Evolutionary conservation across 2,113 vertebrate species (phyloP), one percentile per base, ranked within the genome.

Genomic region (Oxyura jamaicensis): DNA sequence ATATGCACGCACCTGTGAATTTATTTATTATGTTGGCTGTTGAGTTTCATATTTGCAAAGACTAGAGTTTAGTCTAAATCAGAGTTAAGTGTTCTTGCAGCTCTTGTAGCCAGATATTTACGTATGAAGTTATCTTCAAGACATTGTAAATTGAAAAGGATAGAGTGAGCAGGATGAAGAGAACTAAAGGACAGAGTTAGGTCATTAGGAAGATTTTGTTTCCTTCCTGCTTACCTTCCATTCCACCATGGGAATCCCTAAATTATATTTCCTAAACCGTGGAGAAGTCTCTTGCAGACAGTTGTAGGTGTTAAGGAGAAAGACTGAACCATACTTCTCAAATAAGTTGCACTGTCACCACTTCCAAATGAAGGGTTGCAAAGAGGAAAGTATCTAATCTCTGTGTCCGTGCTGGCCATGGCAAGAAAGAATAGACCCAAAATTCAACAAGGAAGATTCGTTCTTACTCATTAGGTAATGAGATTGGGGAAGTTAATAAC

Each of bases 21-120:
- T 76, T 75, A 55, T 75, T 86, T 88, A 82, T 81, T 93, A n/a
- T 92, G 87, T 90, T 86, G 69, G 29, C 35, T 65, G 22, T 35
- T 58, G 67, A 63, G 21, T 71, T 75, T 63, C 50, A 44, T 89
- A 84, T 84, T 93, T 68, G 29, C 15, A 86, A 87, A 82, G 11
- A 25, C 41, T 84, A 33, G 0, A 3, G 25, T 79, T 79, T 60
- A 58, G 48, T 86, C 75, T 69, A 81, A 95, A 73, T 29, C 19
- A 80, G 59, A 85, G 26, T 35, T 75, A 81, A 78, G 42, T 56
- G 21, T 42, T 84, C 77, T 58, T 56, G 65, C 35, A 78, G 11
- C 18, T 79, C 18, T 85, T 83, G 39, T 60, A 90, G 33, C 48
- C 67, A 93, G 53, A 79, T 39, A 71, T 79, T 82, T 58, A 67